Conservation (phyloP, 2,888 invertebrate species). For the Tubulanus polymorphus region DNA sequence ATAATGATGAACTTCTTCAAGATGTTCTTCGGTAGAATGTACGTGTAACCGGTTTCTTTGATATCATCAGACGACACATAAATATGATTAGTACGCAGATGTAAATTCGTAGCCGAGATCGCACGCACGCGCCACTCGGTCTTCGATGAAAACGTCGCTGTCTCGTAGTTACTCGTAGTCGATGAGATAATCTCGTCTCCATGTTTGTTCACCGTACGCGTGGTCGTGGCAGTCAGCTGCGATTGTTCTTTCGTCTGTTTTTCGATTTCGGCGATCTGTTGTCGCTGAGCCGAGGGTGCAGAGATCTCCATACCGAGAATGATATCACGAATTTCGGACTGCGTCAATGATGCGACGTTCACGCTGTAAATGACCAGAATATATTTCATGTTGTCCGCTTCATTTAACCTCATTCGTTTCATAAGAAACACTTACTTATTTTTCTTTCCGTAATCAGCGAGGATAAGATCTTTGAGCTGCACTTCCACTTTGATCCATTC, state of each 20-base stretch:
- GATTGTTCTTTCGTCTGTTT: slow-evolving; percentile 98
- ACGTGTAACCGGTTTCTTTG: slow-evolving; percentile 97
- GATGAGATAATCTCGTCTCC: slow-evolving; percentile 99
- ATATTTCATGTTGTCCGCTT: neutral
- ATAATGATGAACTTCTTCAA: slow-evolving; percentile 99
- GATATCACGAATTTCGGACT: slow-evolving; percentile 98
- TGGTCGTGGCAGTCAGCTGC: slow-evolving; percentile 97
- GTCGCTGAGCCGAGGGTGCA: slow-evolving; percentile 96
- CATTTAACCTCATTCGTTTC: neutral
- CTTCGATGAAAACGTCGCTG: slow-evolving; percentile 95
- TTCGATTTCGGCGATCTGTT: slow-evolving; percentile 99
- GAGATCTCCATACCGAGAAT: slow-evolving; percentile 99
- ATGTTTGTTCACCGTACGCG: slow-evolving; percentile 97
- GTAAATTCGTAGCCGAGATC: slow-evolving; percentile 95
- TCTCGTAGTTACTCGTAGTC: slow-evolving; percentile 97
- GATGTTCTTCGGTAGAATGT: slow-evolving; percentile 80
- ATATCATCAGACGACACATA: slow-evolving; percentile 99
- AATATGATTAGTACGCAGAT: slow-evolving; percentile 96
- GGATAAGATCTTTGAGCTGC: slow-evolving; percentile 93
- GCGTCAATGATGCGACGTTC: slow-evolving; percentile 96
- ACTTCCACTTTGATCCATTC: slow-evolving; percentile 99
- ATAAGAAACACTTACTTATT: slow-evolving; percentile 71
- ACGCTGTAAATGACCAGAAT: slow-evolving; percentile 61
- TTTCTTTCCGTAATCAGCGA: slow-evolving; percentile 99
- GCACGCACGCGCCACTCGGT: slow-evolving; percentile 98